Conservation (phyloP, 2,797 vertebrate genomes). For the Parauchenoglanis ngamensis region DNA sequence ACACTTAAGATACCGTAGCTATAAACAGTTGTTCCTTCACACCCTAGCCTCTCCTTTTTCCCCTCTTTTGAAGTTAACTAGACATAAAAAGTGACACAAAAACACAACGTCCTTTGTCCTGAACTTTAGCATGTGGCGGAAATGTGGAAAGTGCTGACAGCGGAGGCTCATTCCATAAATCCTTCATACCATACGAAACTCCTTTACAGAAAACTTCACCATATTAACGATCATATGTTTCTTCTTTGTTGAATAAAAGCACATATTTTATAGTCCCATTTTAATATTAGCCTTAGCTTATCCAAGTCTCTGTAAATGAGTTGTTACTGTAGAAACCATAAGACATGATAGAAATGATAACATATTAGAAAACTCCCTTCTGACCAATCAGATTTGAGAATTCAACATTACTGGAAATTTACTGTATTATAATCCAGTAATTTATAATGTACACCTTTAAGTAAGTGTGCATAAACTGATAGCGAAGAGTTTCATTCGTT, state of each 20-base stretch:
- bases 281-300: not conserved
- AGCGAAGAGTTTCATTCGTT: not conserved
- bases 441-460: not conserved
- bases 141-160: not conserved
- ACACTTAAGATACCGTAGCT: not conserved
- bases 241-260: not conserved
- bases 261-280: not conserved
- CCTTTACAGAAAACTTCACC: not conserved
- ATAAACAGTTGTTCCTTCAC: not conserved
- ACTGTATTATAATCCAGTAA: not conserved
- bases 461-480: not conserved
- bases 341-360: not conserved
- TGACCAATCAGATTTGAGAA: not conserved
- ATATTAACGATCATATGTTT: not conserved
- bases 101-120: not conserved
- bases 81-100: not conserved
- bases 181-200: not conserved
- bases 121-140: not conserved
- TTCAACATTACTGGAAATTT: not conserved
- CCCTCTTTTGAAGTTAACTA: not conserved
- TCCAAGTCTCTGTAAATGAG: not conserved
- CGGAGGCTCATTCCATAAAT: not conserved
- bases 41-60: not conserved
- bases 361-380: not conserved
- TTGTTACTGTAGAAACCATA: not conserved